phyloP scores from a whole-genome alignment of 2,888 invertebrate species.

The Polylopha cassiicola region DNA sequence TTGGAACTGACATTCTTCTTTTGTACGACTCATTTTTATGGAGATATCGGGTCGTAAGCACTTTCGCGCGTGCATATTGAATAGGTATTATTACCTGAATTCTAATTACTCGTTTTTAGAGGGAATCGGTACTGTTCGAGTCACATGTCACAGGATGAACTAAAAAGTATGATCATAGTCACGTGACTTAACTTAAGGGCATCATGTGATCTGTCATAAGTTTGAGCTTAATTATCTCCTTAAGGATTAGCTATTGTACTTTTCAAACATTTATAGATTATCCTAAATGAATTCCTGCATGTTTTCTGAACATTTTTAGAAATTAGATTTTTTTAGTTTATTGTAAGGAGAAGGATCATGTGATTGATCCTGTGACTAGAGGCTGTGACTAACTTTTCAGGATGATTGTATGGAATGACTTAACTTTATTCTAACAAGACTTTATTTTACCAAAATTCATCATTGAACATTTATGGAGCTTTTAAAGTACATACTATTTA shows the following conservation, averaged over 20 bases:
- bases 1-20: no score
- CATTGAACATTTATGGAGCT: no score
- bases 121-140: slow-evolving; percentile 1
- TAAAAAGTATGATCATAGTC: slow-evolving; percentile 29
- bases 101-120: no score
- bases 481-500: no score
- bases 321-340: slow-evolving; percentile 5
- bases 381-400: not conserved
- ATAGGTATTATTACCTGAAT: no score
- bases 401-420: no score
- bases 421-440: no score
- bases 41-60: no score
- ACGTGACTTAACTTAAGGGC: slow-evolving; percentile 46
- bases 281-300: no score
- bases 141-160: not conserved
- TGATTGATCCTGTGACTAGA: slow-evolving; percentile 12
- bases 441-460: not conserved
- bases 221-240: not conserved
- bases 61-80: no score
- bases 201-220: slow-evolving; percentile 21
- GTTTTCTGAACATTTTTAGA: not conserved
- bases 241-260: not conserved
- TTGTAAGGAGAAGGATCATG: slow-evolving; percentile 14
- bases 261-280: not conserved
- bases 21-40: no score